Evolutionary conservation across 2,888 invertebrate species (phyloP).

Genomic region (Coenonympha arcania): DNA sequence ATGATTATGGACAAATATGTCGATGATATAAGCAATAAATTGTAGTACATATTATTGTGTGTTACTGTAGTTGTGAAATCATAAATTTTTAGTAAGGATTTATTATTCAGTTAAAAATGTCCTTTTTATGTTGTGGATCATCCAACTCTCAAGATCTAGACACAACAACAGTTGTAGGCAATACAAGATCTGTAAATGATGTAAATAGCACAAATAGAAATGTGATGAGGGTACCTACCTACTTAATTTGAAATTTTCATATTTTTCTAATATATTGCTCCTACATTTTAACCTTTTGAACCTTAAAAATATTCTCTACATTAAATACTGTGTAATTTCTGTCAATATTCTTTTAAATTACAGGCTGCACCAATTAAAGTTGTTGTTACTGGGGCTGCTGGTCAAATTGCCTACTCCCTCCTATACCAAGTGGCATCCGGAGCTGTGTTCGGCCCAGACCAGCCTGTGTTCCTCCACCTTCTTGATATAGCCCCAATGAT

Average conservation of each 20-base stretch:
- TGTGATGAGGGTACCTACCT: neutral
- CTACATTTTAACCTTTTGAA: neutral
- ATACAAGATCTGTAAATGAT: slow-evolving; percentile 22
- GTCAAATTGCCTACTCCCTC: slow-evolving; percentile 98
- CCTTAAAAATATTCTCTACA: too few relatives aligned
- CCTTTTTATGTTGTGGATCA: slow-evolving; percentile 40
- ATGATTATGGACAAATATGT: slow-evolving; percentile 13
- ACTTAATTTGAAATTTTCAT: neutral
- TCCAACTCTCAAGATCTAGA: slow-evolving; percentile 28
- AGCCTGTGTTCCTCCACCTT: slow-evolving; percentile 89
- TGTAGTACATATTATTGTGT: neutral
- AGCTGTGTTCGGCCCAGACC: slow-evolving; percentile 92
- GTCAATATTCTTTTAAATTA: slow-evolving; percentile 35
- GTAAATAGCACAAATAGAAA: neutral
- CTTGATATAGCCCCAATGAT: slow-evolving; percentile 97
- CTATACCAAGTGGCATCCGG: slow-evolving; percentile 96
- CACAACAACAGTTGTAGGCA: slow-evolving; percentile 29
- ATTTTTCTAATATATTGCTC: neutral
- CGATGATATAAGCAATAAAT: too few relatives aligned
- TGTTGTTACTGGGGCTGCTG: slow-evolving; percentile 98
- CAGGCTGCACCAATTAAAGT: slow-evolving; percentile 91
- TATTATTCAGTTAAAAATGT: slow-evolving; percentile 27
- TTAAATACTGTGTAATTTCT: neutral
- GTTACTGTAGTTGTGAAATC: neutral
- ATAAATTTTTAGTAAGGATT: slow-evolving; percentile 1